Evolutionary conservation across 37 sponge, comb jelly and placozoan genomes (phyloP).

Genomic region (Aphrocallistes beatrix): DNA sequence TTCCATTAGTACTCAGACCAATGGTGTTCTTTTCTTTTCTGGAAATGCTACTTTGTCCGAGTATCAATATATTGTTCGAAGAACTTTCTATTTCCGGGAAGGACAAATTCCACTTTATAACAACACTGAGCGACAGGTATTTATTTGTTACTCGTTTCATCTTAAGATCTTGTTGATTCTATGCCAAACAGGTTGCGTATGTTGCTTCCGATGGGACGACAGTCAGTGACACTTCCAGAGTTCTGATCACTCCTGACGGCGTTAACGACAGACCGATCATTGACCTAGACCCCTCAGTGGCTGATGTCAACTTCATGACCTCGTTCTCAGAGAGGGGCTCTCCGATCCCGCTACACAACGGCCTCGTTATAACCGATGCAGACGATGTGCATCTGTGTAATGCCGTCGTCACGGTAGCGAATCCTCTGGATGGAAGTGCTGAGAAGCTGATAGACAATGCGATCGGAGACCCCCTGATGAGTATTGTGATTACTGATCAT

Average conservation of each 20-base stretch:
- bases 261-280: constrained; percentile 14
- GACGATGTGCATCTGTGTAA: not conserved
- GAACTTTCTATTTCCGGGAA: not conserved
- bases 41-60: not conserved
- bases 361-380: not conserved
- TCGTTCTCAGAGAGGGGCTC: not conserved
- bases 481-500: not conserved
- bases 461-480: not conserved
- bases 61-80: not conserved
- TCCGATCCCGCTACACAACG: not conserved
- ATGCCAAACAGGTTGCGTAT: not conserved
- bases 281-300: not conserved
- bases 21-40: not conserved
- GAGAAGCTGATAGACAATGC: not conserved
- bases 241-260: not conserved
- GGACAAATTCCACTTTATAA: not conserved
- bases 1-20: not conserved
- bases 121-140: not conserved
- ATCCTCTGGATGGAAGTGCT: not conserved
- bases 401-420: not conserved
- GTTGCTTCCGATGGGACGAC: not conserved
- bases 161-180: not conserved
- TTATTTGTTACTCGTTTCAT: too few species aligned
- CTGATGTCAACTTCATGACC: not conserved
- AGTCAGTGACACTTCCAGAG: not conserved